Evolutionary conservation across 2,888 invertebrate species (phyloP).

Genomic region (Lasioglossum leucozonium): DNA sequence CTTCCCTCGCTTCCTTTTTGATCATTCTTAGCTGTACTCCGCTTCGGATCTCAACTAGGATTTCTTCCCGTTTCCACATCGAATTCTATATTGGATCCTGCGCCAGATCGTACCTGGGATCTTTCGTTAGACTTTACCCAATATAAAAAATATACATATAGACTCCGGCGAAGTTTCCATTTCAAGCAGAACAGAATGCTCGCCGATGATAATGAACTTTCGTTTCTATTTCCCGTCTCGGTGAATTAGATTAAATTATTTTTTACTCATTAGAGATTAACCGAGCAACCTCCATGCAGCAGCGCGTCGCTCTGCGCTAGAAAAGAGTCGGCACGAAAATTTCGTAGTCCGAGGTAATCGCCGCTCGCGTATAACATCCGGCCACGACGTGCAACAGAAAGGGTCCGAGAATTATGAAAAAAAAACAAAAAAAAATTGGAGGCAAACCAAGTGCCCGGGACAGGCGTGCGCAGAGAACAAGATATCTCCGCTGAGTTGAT

Average conservation of each 20-base stretch:
- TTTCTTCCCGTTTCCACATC: background rate
- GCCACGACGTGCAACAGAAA: background rate
- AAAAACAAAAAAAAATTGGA: conserved; percentile 51
- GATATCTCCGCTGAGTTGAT: conserved; percentile 36
- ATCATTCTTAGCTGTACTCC: background rate
- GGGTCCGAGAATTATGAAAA: conserved; percentile 36
- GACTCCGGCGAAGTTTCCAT: background rate
- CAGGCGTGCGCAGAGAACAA: conserved; percentile 20
- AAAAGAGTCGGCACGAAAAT: background rate
- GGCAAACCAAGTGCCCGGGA: conserved; percentile 34
- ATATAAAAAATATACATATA: background rate
- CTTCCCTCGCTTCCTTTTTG: background rate
- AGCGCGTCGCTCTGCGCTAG: no score
- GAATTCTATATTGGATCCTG: background rate
- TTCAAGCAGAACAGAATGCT: background rate
- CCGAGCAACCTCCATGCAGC: no score
- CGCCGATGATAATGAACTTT: background rate
- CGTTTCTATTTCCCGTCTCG: background rate
- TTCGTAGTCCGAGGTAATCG: background rate
- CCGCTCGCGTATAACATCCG: conserved; percentile 1
- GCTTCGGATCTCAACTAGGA: background rate
- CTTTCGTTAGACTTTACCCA: background rate
- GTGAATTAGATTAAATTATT: background rate
- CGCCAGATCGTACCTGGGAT: background rate
- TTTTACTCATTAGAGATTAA: conserved; percentile 2